phyloP scores from a whole-genome alignment of 2,113 vertebrate species.

The Blennius ocellaris region DNA sequence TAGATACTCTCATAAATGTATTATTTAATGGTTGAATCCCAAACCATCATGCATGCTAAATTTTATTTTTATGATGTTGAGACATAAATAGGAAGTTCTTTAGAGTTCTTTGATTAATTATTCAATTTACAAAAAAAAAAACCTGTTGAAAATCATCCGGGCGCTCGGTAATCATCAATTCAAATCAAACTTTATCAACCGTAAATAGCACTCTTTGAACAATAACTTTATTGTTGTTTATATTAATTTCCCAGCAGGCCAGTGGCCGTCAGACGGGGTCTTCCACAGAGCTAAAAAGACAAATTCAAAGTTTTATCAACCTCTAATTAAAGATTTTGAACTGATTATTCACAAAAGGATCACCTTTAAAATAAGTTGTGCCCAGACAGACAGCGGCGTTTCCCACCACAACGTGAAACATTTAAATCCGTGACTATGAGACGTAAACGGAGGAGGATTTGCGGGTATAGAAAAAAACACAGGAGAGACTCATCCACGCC shows the following conservation, averaged over 20 bases:
- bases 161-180: no score
- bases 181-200: no score
- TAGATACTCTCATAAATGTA: neutral
- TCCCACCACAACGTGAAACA: no score
- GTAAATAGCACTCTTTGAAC: neutral
- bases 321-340: neutral
- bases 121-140: no score
- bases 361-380: no score
- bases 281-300: neutral
- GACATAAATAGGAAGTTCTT: neutral
- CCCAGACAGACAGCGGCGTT: no score
- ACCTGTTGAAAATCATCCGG: no score
- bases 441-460: neutral
- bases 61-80: neutral
- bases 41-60: neutral
- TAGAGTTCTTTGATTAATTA: no score
- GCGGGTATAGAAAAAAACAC: slow-evolving; percentile 27
- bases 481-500: slow-evolving; percentile 36
- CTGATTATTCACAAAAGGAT: no score
- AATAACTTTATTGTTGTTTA: no score
- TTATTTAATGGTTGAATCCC: neutral
- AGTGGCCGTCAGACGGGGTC: neutral
- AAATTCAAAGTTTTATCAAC: slow-evolving; percentile 10
- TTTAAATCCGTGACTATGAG: no score
- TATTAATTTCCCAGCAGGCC: neutral